These are phyloP conservation scores for Xiphydria camelus DNA, from an alignment of 2,888 invertebrate species.

Conservation along the genomic window DNA sequence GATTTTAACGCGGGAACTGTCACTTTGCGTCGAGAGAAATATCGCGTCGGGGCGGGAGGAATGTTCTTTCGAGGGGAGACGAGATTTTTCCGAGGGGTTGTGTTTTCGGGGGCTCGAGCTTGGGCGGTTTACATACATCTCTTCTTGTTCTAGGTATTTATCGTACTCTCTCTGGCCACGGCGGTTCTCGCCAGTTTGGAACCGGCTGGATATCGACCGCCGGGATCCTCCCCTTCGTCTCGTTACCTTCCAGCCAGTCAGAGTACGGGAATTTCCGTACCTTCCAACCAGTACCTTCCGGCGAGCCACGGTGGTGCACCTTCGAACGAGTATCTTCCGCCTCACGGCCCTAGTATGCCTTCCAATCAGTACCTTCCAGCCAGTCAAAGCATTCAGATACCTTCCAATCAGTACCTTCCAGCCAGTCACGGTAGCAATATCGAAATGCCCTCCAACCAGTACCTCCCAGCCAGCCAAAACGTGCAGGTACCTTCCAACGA, in stretches of 20 bases:
- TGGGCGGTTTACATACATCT: neutral
- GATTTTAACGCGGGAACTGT: no score
- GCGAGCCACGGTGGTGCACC: slow-evolving; percentile 35
- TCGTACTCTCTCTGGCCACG: slow-evolving; percentile 29
- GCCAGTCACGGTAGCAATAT: no score
- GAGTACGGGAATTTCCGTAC: slow-evolving; percentile 17
- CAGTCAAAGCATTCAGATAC: slow-evolving; percentile 16
- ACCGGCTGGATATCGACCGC: slow-evolving; percentile 39
- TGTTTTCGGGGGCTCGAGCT: neutral
- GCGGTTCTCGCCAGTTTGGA: slow-evolving; percentile 39
- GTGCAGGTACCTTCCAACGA: slow-evolving; percentile 12
- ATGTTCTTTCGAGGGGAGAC: no score
- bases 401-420: slow-evolving; percentile 58
- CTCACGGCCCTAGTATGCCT: no score
- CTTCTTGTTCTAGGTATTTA: slow-evolving; percentile 22
- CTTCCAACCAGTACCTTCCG: slow-evolving; percentile 58
- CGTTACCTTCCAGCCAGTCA: slow-evolving; percentile 25
- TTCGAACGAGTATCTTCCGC: slow-evolving; percentile 26
- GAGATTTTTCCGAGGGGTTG: neutral
- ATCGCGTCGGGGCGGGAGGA: no score
- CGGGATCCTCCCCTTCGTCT: slow-evolving; percentile 27
- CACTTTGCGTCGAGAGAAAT: no score
- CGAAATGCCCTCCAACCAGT: slow-evolving; percentile 2
- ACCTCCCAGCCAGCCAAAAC: slow-evolving; percentile 5
- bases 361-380: slow-evolving; percentile 26